Evolutionary conservation across 2,888 invertebrate genomes (phyloP), one percentile per base, ranked within the genome.

Genomic region (Quadroppia sp.): DNA sequence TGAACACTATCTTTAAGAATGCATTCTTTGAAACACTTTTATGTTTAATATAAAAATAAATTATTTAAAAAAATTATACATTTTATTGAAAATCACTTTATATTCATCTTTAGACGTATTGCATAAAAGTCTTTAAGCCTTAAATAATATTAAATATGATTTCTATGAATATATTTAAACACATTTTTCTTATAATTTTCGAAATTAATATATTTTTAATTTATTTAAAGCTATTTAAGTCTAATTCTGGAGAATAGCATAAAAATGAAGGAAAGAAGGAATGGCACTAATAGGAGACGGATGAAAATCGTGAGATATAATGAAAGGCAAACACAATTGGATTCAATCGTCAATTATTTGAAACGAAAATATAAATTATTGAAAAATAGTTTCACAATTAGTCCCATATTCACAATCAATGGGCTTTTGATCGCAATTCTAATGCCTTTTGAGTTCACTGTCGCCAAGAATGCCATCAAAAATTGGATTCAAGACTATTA

Each of bases 361-460:
- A 30, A 30, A n/a, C 1, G 7, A 61, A 61, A 32, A 32, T 6
- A 32, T 1, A 32, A 61, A n/a, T n/a, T 61, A 40, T 9, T 67
- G 42, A n/a, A 25, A 11, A 20, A 20, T 3, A 42, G 67, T 13
- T 13, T 67, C 6, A 23, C 17, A 23, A 20, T 67, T 2, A 67
- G 67, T 42, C 67, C 67, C 0, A 23, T 67, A 13, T 23, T 67
- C 15, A 67, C 67, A n/a, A 13, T 42, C 13, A 67, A 67, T 20
- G 67, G 7, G 1, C 17, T 67, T 17, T 23, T 42, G 2, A 67
- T 67, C 11, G 11, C 4, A 7, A 67, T 2, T 42, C 20, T 42
- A n/a, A 40, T 67, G 42, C 67, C 67, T 13, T 23, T 42, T 17
- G 42, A 67, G 42, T 67, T 42, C 7, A 20, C 67, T 2, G 23